These are phyloP conservation scores for Nannospalax galili DNA, from an alignment of 2,113 vertebrate genomes.

Conservation along the genomic window DNA sequence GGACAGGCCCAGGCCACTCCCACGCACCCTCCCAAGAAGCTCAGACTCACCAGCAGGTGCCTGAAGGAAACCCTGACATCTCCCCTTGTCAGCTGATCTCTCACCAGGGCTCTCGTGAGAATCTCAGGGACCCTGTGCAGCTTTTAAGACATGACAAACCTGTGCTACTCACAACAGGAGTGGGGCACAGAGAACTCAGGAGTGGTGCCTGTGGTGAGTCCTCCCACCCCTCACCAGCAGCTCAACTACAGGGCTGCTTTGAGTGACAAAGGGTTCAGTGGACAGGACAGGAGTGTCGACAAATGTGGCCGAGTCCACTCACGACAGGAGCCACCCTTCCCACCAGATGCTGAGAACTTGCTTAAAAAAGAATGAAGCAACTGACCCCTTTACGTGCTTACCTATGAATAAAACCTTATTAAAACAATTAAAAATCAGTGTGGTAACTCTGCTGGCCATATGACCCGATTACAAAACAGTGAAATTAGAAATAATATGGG, in stretches of 20 bases:
- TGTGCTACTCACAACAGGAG: not conserved
- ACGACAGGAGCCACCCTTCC: rapidly evolving
- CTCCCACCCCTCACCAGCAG: too few species aligned
- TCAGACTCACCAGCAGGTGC: rapidly evolving
- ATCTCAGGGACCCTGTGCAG: rapidly evolving
- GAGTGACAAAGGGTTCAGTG: not conserved
- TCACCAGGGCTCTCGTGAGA: rapidly evolving
- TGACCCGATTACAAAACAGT: not conserved
- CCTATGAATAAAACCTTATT: not conserved
- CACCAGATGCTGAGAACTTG: rapidly evolving
- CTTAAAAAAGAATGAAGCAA: rapidly evolving
- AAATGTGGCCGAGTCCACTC: rapidly evolving
- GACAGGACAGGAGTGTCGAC: not conserved
- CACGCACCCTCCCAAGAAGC: not conserved
- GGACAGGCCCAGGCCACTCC: not conserved
- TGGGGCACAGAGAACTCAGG: not conserved
- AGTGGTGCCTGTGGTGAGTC: rapidly evolving
- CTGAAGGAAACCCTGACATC: rapidly evolving
- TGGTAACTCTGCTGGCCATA: not conserved
- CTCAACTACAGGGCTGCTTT: not conserved
- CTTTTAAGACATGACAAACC: rapidly evolving
- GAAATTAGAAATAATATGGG: not conserved
- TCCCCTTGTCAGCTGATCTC: rapidly evolving
- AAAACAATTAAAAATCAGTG: not conserved
- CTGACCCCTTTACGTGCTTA: rapidly evolving